A percentile compares a stretch with the other conserved stretches of the same genome.
These are phyloP conservation scores for Bucco capensis DNA, from an alignment of 2,113 vertebrate genomes.

Conservation along the genomic window DNA sequence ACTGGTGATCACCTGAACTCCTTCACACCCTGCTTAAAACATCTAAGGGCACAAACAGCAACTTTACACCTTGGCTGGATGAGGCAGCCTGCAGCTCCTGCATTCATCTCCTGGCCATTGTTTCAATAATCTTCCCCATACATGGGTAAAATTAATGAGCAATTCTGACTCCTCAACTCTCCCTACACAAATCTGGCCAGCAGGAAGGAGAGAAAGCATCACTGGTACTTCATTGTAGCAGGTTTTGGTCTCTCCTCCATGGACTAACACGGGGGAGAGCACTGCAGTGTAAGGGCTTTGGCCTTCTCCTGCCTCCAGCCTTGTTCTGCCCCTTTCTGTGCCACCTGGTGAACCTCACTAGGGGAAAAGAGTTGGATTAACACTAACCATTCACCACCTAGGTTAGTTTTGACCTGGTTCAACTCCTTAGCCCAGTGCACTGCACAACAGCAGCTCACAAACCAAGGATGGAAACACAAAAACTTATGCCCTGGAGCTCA, in stretches of 20 bases:
- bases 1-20: background rate
- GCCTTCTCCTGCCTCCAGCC: background rate
- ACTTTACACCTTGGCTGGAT: background rate
- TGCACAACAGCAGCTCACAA: background rate
- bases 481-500: rapidly evolving
- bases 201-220: background rate
- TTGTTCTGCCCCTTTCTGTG: background rate
- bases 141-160: background rate
- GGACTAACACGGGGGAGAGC: rapidly evolving
- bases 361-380: background rate
- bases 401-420: background rate
- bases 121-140: background rate
- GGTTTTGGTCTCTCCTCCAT: background rate
- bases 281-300: too few species aligned
- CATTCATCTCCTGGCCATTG: background rate
- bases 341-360: background rate
- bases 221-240: background rate
- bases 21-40: background rate
- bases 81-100: background rate
- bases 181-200: background rate
- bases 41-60: background rate
- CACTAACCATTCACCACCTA: background rate
- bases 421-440: background rate
- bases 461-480: background rate
- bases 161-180: background rate